phyloP scores from a whole-genome alignment of 2,888 invertebrate species.

The Eilema griseolum region DNA sequence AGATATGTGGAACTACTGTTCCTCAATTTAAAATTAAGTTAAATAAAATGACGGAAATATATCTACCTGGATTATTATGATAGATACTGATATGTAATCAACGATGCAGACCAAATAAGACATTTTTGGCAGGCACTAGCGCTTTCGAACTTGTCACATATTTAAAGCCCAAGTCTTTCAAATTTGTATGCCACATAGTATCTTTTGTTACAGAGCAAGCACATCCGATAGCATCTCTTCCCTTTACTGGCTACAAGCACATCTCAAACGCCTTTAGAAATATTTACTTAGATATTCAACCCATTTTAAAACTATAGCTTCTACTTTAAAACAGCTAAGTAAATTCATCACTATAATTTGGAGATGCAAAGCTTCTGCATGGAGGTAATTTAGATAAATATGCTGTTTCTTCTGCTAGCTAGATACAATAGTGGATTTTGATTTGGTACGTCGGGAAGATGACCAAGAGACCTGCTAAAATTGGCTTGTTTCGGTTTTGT shows the following conservation, averaged over 20 bases:
- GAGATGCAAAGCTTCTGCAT: conserved; percentile 52
- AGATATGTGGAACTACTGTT: too few species aligned
- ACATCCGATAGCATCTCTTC: not conserved
- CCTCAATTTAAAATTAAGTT: not conserved
- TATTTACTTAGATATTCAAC: not conserved
- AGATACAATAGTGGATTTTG: not conserved
- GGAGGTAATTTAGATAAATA: conserved; percentile 55
- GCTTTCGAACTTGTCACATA: not conserved
- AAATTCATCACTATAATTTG: conserved; percentile 50
- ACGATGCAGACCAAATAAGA: not conserved
- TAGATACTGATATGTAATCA: not conserved
- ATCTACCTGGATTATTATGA: too few species aligned
- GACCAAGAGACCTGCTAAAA: not conserved
- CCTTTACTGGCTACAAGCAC: not conserved
- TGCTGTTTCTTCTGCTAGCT: conserved; percentile 8
- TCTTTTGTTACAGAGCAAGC: not conserved
- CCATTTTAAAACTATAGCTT: conserved; percentile 8
- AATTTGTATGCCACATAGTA: not conserved
- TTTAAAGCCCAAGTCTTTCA: not conserved
- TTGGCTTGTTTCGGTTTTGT: not conserved
- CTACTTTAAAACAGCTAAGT: conserved; percentile 21
- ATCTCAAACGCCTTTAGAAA: not conserved
- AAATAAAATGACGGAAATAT: not conserved
- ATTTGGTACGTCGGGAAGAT: not conserved
- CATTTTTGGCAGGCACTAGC: not conserved